phyloP scores from a whole-genome alignment of 1,140 invertebrate genomes.

The Leptinotarsa lineolata region DNA sequence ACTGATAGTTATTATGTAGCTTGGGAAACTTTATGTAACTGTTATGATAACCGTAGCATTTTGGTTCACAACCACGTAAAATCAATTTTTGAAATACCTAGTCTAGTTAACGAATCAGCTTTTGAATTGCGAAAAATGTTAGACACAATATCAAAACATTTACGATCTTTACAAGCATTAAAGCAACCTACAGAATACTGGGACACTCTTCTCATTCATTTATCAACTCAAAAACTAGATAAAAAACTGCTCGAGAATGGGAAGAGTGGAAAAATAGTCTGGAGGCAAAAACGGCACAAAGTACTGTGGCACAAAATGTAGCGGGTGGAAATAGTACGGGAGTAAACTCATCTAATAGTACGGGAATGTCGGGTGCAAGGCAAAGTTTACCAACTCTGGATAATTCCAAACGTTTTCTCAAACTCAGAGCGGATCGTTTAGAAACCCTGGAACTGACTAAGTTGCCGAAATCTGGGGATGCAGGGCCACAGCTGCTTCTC shows the following conservation, averaged over 20 bases:
- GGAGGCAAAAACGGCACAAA: too few species aligned
- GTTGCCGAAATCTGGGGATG: background rate
- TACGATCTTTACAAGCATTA: slow-evolving; percentile 47
- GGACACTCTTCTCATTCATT: slow-evolving; percentile 27
- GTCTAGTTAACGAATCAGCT: slow-evolving; percentile 39
- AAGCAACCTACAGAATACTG: slow-evolving; percentile 40
- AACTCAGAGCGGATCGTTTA: too few species aligned
- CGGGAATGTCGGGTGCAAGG: too few species aligned
- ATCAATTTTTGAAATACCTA: slow-evolving; percentile 43
- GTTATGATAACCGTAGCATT: slow-evolving; percentile 52
- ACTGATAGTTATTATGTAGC: slow-evolving; percentile 52
- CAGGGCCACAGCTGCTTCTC: too few species aligned
- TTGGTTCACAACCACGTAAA: slow-evolving; percentile 52
- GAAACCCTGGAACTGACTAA: too few species aligned
- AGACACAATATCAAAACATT: slow-evolving; percentile 48
- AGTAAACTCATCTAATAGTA: too few species aligned
- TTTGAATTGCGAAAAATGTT: slow-evolving; percentile 46
- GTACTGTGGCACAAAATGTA: too few species aligned
- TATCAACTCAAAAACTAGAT: slow-evolving; percentile 30
- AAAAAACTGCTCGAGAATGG: slow-evolving; percentile 24
- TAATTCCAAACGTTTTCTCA: too few species aligned
- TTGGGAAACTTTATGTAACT: slow-evolving; percentile 49
- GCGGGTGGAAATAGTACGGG: too few species aligned
- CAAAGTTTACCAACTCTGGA: too few species aligned
- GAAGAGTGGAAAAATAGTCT: background rate